Percentiles rank a stretch among this genome's conserved stretches.
Conservation (phyloP, 2,113 vertebrate species). For the Chunga burmeisteri region DNA sequence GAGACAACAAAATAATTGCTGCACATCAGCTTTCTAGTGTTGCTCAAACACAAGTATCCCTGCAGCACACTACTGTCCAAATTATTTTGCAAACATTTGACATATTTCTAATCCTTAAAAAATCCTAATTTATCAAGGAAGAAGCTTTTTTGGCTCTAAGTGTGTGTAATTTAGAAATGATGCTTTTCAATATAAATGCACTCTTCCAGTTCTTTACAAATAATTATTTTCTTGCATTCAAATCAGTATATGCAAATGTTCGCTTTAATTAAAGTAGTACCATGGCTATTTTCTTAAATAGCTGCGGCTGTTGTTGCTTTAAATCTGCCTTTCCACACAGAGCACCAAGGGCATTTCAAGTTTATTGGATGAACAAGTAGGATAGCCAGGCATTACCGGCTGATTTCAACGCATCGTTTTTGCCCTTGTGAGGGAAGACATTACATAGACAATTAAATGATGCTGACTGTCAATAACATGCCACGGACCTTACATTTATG, state of each 20-base stretch:
- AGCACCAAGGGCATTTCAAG: background rate
- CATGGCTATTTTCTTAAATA: background rate
- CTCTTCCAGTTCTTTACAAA: background rate
- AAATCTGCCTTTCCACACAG: background rate
- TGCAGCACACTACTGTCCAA: background rate
- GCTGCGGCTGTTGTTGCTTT: background rate
- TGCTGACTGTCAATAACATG: background rate
- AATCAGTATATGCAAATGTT: background rate
- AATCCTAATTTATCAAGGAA: background rate
- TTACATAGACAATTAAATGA: background rate
- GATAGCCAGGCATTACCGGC: background rate
- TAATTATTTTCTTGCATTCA: background rate
- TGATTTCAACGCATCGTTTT: background rate
- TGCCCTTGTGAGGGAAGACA: background rate
- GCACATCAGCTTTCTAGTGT: background rate
- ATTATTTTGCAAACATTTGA: constrained; percentile 29
- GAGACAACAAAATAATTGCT: constrained; percentile 46
- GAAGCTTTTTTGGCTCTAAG: background rate
- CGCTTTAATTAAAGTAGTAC: background rate
- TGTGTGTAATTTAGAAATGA: background rate
- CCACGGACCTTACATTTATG: background rate
- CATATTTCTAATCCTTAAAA: background rate
- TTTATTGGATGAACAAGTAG: background rate
- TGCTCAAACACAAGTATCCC: constrained; percentile 18
- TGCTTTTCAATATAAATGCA: background rate